Evolutionary conservation across 2,113 vertebrate genomes (phyloP), one percentile per base, ranked within the genome.

Genomic region (Mohoua ochrocephala): DNA sequence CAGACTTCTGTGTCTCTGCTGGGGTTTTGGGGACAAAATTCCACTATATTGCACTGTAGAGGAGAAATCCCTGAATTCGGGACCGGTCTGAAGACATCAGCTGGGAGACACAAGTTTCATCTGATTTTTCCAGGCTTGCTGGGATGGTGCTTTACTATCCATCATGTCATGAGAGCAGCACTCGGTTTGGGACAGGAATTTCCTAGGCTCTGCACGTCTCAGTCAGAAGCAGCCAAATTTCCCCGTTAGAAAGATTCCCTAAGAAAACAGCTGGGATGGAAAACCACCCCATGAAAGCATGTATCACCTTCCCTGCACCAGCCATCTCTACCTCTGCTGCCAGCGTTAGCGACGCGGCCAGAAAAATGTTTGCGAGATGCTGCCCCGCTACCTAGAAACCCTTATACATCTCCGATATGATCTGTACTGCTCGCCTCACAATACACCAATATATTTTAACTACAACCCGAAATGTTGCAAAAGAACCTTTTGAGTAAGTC

Each of bases 401-500:
- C 37, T 15, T 42, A 31, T 39, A 61, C 92, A 85, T 84, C 94
- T 70, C 80, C 2, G 64, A 91, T 92, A 92, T 54, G 42, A 93
- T 95, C 95, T 81, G 86, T 31, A 59, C 86, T 6, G 27, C 88
- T 90, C 49, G 47, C 83, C 76, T 91, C 70, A 95, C 92, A 90
- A 94, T 78, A 30, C 91, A 78, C 93, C 95, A 70, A 95, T 94
- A 81, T 90, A 93, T 96, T 96, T 93, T 95, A 84, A 95, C 85
- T 68, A 45, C 31, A 13, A 89, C 80, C 68, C 20, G 1, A 91
- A 88, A 94, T 78, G 93, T 68, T 91, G 95, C 86, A 84, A 94
- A 95, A 86, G 93, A 94, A 68, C 92, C 95, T 90, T 96, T 93
- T 87, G 89, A 96, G 89, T 15, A 24, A 93, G 89, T 81, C 95